Evolutionary conservation across 2,888 invertebrate species (phyloP).

Genomic region (Polietes domitor): DNA sequence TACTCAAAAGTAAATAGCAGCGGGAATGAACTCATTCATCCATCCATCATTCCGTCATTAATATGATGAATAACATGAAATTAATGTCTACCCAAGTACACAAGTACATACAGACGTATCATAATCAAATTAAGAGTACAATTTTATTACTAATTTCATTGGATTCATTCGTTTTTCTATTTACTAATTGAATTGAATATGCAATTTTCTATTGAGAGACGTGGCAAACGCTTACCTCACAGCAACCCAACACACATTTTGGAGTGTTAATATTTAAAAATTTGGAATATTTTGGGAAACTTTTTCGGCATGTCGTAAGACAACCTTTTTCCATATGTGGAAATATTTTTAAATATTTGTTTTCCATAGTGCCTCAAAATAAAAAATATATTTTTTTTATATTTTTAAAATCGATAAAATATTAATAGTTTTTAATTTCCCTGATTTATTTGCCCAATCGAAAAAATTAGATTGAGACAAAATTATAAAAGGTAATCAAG

Average conservation of each 20-base stretch:
- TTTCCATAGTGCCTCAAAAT: too few species aligned
- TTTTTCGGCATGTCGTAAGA: too few species aligned
- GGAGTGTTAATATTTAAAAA: too few species aligned
- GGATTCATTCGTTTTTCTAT: background rate
- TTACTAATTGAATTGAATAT: background rate
- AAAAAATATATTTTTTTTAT: too few species aligned
- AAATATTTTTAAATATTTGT: too few species aligned
- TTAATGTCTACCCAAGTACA: slow-evolving; percentile 2
- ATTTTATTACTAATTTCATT: slow-evolving; percentile 15
- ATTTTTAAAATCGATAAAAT: too few species aligned
- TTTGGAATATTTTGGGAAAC: too few species aligned
- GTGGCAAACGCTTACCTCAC: background rate
- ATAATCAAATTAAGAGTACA: slow-evolving; percentile 4
- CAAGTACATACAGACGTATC: background rate
- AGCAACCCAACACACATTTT: background rate
- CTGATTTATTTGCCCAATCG: too few species aligned
- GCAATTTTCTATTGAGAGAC: background rate
- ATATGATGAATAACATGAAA: slow-evolving; percentile 16
- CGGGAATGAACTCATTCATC: slow-evolving; percentile 21
- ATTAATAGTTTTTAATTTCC: too few species aligned
- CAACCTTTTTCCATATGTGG: too few species aligned
- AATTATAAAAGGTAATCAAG: too few species aligned
- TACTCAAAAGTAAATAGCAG: slow-evolving; percentile 9
- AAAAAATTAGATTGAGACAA: too few species aligned
- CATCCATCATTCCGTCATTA: slow-evolving; percentile 26